phyloP scores from a whole-genome alignment of 2,888 invertebrate genomes.

The Cephonodes hylas region DNA sequence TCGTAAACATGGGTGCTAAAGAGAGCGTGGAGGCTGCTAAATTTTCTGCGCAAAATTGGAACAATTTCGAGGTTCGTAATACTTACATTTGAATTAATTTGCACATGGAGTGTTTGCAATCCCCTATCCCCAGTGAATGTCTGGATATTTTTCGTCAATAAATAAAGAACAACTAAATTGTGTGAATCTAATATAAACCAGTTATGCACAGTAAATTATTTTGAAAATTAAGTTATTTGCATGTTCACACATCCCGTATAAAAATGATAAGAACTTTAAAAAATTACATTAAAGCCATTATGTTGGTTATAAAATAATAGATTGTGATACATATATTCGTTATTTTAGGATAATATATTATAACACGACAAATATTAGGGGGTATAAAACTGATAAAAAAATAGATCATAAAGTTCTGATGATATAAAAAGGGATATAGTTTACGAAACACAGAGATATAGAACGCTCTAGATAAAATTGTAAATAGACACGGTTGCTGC shows the following conservation, averaged over 20 bases:
- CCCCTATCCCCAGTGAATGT: slow-evolving; percentile 73
- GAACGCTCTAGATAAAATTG: neutral
- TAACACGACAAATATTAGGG: neutral
- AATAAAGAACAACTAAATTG: slow-evolving; percentile 43
- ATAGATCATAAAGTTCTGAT: too few species aligned
- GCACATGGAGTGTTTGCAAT: slow-evolving; percentile 79
- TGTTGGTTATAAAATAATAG: neutral
- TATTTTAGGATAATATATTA: neutral
- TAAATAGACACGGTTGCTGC: neutral
- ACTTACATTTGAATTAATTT: slow-evolving; percentile 75
- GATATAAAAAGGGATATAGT: neutral
- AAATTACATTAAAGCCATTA: neutral
- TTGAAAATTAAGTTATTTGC: slow-evolving; percentile 54
- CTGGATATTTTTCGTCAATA: slow-evolving; percentile 37
- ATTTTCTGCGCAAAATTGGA: slow-evolving; percentile 91
- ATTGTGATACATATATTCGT: neutral
- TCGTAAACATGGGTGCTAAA: slow-evolving; percentile 88
- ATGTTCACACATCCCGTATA: slow-evolving; percentile 55
- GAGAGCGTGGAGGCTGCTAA: slow-evolving; percentile 91
- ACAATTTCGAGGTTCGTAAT: slow-evolving; percentile 88
- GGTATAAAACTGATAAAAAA: too few species aligned
- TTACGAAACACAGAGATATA: neutral
- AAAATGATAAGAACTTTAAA: slow-evolving; percentile 25
- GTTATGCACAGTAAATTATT: slow-evolving; percentile 61
- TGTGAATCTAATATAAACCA: slow-evolving; percentile 46